Base-by-base conservation (phyloP, 2,113 vertebrate genomes). In the Microcebus ravelobensis region DNA sequence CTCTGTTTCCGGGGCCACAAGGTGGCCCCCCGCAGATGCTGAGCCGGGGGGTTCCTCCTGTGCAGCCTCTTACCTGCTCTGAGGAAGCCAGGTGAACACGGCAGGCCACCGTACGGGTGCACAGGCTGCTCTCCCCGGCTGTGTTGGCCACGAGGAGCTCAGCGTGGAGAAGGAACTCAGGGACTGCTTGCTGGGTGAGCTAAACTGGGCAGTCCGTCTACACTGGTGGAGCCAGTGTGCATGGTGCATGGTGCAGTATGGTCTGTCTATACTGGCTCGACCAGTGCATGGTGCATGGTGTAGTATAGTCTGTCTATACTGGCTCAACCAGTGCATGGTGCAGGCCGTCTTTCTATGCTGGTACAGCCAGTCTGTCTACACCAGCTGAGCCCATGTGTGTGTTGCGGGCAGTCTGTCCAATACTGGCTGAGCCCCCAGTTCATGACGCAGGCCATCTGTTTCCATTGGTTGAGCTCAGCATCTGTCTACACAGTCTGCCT, bases 11-110 rank as follows among this genome's bases (percentile, higher is more conserved):
- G 59, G 13, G 50, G 55, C 55, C 31, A 2, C 14, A 7, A 25
- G 34, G 36, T 8, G 2, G n/a, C 50, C 12, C 36, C 67, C 68
- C 55, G 91, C 55, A 34, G 31, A 70, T 10, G 25, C 83, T 4
- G 45, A 21, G 18, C 0, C 3, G 8, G 42, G 42, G 42, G 9
- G 29, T n/a, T 34, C 31, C 84, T 42, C 34, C 0, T 1, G 6
- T 6, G 5, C 52, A 31, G 36, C 42, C 18, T 77, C 14, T 25
- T 17, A 5, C 67, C 34, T 29, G 48, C 25, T 52, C 55, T 6
- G 17, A 13, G 57, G 50, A 89, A 11, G 55, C 48, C 0, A 0
- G 42, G 42, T 0, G 3, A 20, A 31, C 0, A 1, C 13, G 14
- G 50, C 14, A 27, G 52, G n/a, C 42, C 14, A 15, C 3, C 1